Conservation (phyloP, 1,140 invertebrate species). For the Venturia canescens region DNA sequence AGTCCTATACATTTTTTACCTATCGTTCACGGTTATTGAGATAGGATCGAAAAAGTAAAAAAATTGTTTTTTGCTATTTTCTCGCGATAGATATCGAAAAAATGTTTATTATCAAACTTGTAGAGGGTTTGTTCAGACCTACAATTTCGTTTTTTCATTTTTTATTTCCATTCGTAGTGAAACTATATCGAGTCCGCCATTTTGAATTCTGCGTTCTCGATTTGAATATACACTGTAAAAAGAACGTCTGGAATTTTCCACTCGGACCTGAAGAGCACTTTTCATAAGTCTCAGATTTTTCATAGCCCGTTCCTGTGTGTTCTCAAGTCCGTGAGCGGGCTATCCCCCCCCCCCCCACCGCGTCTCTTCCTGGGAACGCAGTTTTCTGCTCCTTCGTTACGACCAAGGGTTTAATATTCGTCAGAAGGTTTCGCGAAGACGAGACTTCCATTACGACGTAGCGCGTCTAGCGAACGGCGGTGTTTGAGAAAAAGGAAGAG, state of each 20-base stretch:
- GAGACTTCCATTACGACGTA: constrained; percentile 27
- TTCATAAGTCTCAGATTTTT: too few relatives aligned
- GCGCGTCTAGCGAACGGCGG: background rate
- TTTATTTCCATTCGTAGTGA: background rate
- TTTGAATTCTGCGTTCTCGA: background rate
- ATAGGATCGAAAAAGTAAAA: too few relatives aligned
- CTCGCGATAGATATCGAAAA: too few relatives aligned
- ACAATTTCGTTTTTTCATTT: too few relatives aligned
- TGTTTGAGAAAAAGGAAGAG: constrained; percentile 12
- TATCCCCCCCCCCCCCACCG: background rate
- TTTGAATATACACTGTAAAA: background rate
- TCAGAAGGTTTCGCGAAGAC: constrained; percentile 32
- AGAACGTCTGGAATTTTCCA: background rate
- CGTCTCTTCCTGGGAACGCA: constrained; percentile 5
- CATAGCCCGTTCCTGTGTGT: background rate
- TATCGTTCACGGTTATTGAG: too few relatives aligned
- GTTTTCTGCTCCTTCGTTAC: constrained; percentile 1
- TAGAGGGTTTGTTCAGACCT: too few relatives aligned
- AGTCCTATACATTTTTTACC: too few relatives aligned
- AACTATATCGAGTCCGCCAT: background rate
- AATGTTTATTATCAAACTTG: too few relatives aligned
- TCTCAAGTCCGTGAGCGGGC: background rate
- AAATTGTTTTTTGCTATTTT: too few relatives aligned
- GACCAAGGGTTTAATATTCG: constrained; percentile 36
- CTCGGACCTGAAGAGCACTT: too few relatives aligned